Evolutionary conservation across 2,113 vertebrate genomes (phyloP), one percentile per base, ranked within the genome.

Genomic region (Talpa occidentalis): DNA sequence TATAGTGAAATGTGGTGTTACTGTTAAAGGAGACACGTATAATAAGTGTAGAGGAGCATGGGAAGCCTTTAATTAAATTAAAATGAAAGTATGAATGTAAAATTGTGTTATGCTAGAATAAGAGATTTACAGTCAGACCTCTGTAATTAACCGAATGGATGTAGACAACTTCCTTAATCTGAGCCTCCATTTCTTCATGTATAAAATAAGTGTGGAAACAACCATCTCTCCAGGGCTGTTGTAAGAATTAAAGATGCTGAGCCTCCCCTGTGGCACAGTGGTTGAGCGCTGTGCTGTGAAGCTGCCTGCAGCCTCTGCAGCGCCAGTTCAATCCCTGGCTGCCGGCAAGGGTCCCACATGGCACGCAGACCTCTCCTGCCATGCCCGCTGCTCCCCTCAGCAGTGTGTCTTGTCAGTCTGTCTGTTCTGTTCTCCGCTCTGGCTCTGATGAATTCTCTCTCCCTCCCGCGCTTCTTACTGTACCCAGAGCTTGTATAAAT

Each of bases 181-280:
- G 22, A 44, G 21, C 56, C 87, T 82, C 49, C 64, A 52, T 83
- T 79, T 94, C 74, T n/a, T 78, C 37, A 35, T 52, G 24, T 74
- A 40, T 90, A 70, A 96, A 93, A 72, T n/a, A 73, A 47, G 5
- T 12, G 37, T 88, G 77, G 62, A 95, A 84, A 49, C 49, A 70
- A 22, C 67, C 67, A 66, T 81, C 49, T 82, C 89, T 60, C 54
- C 40, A 74, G 37, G 26, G 19, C n/a, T 28, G 9, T 44, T 62
- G 60, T 86, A 56, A 96, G 60, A 92, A 96, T 90, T 83, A 88
- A 92, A 93, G 69, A 37, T 64, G 56, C n/a, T n/a, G n/a, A n/a
- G n/a, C n/a, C n/a, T n/a, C n/a, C n/a, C n/a, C n/a, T n/a, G n/a
- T n/a, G n/a, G n/a, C n/a, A n/a, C n/a, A n/a, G n/a, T n/a, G n/a